phyloP scores from a whole-genome alignment of 2,113 vertebrate species.

The Donacobius atricapilla region DNA sequence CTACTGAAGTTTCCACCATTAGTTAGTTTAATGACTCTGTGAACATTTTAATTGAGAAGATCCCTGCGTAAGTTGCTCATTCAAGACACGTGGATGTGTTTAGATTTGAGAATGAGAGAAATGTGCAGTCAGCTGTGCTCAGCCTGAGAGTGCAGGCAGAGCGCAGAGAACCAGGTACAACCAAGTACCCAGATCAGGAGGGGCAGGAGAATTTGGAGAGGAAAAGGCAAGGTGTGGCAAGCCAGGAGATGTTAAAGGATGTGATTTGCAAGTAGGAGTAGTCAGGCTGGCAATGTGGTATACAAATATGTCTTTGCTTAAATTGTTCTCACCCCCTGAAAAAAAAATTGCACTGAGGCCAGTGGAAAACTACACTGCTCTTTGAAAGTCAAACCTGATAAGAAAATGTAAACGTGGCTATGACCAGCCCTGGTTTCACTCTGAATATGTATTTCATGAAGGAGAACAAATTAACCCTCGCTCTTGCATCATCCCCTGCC shows the following conservation, averaged over 20 bases:
- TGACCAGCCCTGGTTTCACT: not conserved
- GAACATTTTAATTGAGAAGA: conserved; percentile 41
- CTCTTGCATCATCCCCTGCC: not conserved
- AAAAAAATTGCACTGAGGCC: not conserved
- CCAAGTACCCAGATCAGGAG: not conserved
- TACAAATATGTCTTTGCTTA: not conserved
- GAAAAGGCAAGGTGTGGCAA: not conserved
- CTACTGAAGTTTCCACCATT: conserved; percentile 47
- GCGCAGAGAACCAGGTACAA: not conserved
- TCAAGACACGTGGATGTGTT: conserved; percentile 23
- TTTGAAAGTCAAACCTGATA: not conserved
- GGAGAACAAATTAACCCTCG: not conserved
- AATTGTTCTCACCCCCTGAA: not conserved
- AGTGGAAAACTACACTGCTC: not conserved
- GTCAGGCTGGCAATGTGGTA: not conserved
- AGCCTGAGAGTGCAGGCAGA: not conserved
- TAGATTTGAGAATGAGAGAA: not conserved
- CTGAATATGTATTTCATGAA: not conserved
- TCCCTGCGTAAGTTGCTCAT: not conserved
- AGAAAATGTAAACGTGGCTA: not conserved
- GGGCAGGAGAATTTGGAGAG: not conserved
- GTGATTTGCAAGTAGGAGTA: not conserved
- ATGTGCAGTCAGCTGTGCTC: not conserved
- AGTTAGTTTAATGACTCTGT: conserved; percentile 52
- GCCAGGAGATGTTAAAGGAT: not conserved